Percentiles rank a stretch among this genome's conserved stretches.
Evolutionary conservation across 2,113 vertebrate genomes (phyloP).

Genomic region (Daphoenositta chrysoptera): DNA sequence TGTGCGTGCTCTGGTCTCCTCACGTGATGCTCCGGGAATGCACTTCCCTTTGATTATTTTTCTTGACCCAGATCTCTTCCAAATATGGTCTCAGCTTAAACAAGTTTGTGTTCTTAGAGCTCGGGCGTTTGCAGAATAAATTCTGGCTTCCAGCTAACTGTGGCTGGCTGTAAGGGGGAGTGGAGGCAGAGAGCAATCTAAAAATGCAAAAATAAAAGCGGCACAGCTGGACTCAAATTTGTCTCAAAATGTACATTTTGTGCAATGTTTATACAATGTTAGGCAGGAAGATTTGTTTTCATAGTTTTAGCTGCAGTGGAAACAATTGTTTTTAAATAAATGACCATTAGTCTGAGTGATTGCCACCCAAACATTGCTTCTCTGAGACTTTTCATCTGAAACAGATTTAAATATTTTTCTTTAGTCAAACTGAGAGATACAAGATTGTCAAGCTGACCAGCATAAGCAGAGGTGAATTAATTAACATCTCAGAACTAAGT

Average conservation of each 20-base stretch:
- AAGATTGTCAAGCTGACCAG: not conserved
- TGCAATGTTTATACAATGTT: constrained; percentile 5
- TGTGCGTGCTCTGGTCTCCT: not conserved
- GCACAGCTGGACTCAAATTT: constrained; percentile 4
- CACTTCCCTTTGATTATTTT: constrained; percentile 68
- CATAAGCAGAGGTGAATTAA: not conserved
- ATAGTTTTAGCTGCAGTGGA: constrained; percentile 19
- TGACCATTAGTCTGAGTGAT: constrained; percentile 22
- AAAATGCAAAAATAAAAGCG: constrained; percentile 29
- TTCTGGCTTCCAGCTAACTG: constrained; percentile 26
- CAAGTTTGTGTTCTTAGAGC: constrained; percentile 59
- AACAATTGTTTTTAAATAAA: constrained; percentile 56
- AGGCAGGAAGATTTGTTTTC: constrained; percentile 23
- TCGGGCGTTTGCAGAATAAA: constrained; percentile 36
- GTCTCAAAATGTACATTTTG: constrained; percentile 47
- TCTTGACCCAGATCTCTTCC: constrained; percentile 64
- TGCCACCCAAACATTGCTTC: constrained; percentile 27
- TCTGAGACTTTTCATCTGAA: constrained; percentile 29
- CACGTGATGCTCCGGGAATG: constrained; percentile 59
- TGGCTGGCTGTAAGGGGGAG: not conserved
- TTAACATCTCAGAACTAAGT: not conserved
- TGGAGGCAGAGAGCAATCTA: not conserved
- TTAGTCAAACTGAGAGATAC: not conserved
- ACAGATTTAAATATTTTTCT: constrained; percentile 31
- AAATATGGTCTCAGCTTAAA: constrained; percentile 67